phyloP scores from a whole-genome alignment of 2,113 vertebrate species.

The Brachypteracias leptosomus region DNA sequence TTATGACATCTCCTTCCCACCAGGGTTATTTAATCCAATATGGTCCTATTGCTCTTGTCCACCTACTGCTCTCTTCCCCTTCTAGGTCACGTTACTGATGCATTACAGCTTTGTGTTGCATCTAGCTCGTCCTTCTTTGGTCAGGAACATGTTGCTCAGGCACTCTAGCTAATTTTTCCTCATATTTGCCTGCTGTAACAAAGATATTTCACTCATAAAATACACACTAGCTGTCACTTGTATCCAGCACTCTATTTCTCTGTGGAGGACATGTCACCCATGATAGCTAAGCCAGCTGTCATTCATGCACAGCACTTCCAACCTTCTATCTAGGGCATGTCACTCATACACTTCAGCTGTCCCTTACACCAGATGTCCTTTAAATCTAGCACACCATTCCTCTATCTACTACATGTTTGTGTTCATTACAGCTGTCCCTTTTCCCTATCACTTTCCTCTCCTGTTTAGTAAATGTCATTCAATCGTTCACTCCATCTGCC shows the following conservation, averaged over 20 bases:
- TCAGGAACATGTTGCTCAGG: not conserved
- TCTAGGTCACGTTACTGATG: not conserved
- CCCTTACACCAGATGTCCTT: conserved; percentile 61
- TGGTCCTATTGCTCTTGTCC: not conserved
- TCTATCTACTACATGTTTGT: conserved; percentile 42
- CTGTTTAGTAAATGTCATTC: conserved; percentile 55
- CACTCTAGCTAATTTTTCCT: conserved; percentile 37
- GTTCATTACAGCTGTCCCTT: conserved; percentile 65
- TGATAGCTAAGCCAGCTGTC: conserved; percentile 68
- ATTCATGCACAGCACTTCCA: conserved; percentile 53
- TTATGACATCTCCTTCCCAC: not conserved
- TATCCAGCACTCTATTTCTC: conserved; percentile 55
- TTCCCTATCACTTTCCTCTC: conserved; percentile 45
- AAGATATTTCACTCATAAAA: conserved; percentile 54
- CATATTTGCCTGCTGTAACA: conserved; percentile 17
- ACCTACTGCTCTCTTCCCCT: not conserved
- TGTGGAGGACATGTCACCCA: conserved; percentile 58
- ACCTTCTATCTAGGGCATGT: conserved; percentile 59
- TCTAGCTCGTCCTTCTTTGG: conserved; percentile 42
- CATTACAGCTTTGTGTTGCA: not conserved
- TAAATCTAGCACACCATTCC: conserved; percentile 55
- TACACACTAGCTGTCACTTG: conserved; percentile 60
- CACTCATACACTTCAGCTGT: conserved; percentile 65
- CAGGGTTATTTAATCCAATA: not conserved
- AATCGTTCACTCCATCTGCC: conserved; percentile 20